Evolutionary conservation across 2,113 vertebrate species (phyloP).

Genomic region (Pristiophorus japonicus): DNA sequence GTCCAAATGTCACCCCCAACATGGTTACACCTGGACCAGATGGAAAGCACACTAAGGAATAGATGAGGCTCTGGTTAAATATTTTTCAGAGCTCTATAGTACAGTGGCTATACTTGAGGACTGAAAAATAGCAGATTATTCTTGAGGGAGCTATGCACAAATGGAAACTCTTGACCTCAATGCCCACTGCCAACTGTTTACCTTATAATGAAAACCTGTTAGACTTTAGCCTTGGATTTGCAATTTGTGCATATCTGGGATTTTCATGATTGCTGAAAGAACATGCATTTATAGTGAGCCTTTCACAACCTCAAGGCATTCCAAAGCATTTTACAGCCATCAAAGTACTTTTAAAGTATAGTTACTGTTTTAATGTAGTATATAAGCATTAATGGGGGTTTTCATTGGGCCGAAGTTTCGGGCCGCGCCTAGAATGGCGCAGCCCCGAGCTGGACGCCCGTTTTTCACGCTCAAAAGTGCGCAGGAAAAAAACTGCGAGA

Average conservation of each 20-base stretch:
- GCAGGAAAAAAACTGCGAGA: no score
- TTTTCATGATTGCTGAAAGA: background rate
- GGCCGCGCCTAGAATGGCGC: no score
- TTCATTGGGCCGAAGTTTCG: no score
- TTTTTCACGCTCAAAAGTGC: no score
- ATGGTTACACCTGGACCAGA: background rate
- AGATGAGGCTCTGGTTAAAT: background rate
- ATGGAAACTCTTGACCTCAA: background rate
- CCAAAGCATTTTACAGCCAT: background rate
- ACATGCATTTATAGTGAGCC: no score
- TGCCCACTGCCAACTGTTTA: background rate
- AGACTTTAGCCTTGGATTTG: background rate
- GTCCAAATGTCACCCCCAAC: background rate
- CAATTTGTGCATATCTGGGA: background rate
- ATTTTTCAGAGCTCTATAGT: background rate
- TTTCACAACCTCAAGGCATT: background rate
- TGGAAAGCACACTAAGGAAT: background rate
- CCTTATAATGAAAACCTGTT: background rate
- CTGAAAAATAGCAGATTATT: background rate
- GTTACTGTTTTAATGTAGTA: no score
- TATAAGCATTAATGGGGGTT: no score
- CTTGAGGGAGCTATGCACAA: background rate
- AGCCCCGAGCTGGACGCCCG: no score
- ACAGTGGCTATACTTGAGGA: background rate
- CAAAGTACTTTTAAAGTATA: no score